Percentiles rank a stretch among this genome's conserved stretches.
These are phyloP conservation scores for Psammodynastes pulverulentus DNA, from an alignment of 2,113 vertebrate species.

Conservation along the genomic window DNA sequence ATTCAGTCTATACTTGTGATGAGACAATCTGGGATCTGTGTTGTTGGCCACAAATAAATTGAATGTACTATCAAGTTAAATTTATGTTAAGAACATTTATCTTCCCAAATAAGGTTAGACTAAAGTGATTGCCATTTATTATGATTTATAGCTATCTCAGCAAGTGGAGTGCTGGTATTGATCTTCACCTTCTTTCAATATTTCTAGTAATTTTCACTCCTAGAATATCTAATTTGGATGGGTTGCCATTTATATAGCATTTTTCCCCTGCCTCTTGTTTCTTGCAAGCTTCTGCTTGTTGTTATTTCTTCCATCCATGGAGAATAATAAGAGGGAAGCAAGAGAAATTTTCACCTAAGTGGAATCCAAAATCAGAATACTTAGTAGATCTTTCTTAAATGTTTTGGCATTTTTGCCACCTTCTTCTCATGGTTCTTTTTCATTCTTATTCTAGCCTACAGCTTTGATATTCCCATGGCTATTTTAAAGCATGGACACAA, in stretches of 20 bases:
- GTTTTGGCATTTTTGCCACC: neutral
- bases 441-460: neutral
- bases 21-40: neutral
- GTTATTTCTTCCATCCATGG: neutral
- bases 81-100: neutral
- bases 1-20: neutral
- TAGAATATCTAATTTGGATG: neutral
- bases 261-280: neutral
- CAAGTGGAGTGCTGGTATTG: neutral
- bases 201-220: neutral
- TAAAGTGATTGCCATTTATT: neutral
- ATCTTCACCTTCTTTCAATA: neutral
- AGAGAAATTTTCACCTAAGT: neutral
- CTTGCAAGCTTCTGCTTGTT: neutral
- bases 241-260: neutral
- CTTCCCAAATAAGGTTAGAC: neutral
- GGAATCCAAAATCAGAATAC: neutral
- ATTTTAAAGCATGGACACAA: neutral
- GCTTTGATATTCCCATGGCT: neutral
- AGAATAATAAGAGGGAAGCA: neutral
- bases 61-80: neutral
- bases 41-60: neutral
- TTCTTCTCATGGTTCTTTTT: neutral
- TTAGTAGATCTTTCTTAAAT: neutral
- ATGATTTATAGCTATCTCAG: conserved; percentile 4